These are phyloP conservation scores for Anser brachyrhynchus DNA, from an alignment of 2,113 vertebrate species.

Conservation along the genomic window DNA sequence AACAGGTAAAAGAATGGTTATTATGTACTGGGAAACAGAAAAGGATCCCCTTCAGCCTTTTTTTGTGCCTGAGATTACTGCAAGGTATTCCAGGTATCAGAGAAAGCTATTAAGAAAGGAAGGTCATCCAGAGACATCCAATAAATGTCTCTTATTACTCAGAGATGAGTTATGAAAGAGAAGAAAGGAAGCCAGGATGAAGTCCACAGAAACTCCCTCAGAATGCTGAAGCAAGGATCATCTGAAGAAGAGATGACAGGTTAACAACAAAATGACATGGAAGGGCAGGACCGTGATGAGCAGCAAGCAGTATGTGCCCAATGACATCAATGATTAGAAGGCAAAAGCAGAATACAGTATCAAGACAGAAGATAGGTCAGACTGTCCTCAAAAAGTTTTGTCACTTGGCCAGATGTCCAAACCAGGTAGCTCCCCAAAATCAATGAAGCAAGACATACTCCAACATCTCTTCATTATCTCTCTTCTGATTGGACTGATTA, in stretches of 20 bases:
- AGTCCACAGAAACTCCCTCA: background rate
- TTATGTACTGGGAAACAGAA: background rate
- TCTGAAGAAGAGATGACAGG: background rate
- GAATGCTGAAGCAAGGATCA: background rate
- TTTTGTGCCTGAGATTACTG: background rate
- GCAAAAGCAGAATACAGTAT: background rate
- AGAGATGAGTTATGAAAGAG: background rate
- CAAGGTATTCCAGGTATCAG: background rate
- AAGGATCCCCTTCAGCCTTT: background rate
- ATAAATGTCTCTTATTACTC: background rate
- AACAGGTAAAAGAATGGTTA: background rate
- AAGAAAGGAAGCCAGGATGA: background rate
- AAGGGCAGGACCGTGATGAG: background rate
- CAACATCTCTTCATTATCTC: background rate
- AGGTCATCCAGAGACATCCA: background rate
- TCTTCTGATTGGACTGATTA: background rate
- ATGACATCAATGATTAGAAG: background rate
- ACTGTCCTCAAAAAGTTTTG: background rate
- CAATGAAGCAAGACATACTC: background rate
- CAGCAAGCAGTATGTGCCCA: background rate
- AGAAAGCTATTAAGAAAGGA: background rate
- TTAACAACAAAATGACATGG: background rate
- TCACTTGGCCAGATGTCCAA: background rate
- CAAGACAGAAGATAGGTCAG: background rate
- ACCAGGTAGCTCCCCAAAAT: background rate